Base-by-base conservation (phyloP, 2,888 invertebrate genomes). In the Agrotis puta region DNA sequence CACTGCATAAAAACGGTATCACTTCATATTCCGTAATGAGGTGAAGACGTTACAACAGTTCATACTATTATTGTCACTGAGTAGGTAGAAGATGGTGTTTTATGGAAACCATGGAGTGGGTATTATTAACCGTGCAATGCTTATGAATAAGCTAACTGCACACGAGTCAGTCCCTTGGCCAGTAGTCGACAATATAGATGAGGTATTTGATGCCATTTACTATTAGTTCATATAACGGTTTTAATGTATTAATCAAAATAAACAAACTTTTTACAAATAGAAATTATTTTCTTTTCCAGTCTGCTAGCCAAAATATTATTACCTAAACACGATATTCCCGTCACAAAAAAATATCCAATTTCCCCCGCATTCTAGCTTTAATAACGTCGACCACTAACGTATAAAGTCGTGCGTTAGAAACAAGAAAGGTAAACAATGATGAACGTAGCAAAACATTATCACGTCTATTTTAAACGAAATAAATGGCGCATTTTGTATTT, bases 401-500 rank as follows among this genome's bases (percentile, higher is more conserved):
- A 43, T 39, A 47, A 18, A n/a, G 24, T 50, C 43, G 56, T 69
- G 77, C 9, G 47, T 24, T 16, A 16, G 5, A 45, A 51, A 57
- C 43, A 43, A 43, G 27, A 13, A 72, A 48, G 22, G 56, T 62
- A 65, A 65, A 82, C 54, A 66, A 81, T 53, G 56, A 70, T 45
- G 56, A 33, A 53, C 65, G 51, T 47, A 67, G 57, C 59, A 61
- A 47, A 66, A 67, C 73, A 79, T 64, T 82, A 78, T 61, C 67
- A 45, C 63, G 56, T 73, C 68, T 68, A 73, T 82, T 82, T 59
- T 73, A 57, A 83, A 68, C 58, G 47, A 33, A 67, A 79, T 82
- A 79, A 62, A 82, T 67, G 70, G 66, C 53, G 39, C 64, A 68
- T 79, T 81, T 83, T 73, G 79, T 79, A 62, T 80, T 71, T 80